Conservation (phyloP, 2,797 vertebrate genomes). For the Peromyscus nudipes region DNA sequence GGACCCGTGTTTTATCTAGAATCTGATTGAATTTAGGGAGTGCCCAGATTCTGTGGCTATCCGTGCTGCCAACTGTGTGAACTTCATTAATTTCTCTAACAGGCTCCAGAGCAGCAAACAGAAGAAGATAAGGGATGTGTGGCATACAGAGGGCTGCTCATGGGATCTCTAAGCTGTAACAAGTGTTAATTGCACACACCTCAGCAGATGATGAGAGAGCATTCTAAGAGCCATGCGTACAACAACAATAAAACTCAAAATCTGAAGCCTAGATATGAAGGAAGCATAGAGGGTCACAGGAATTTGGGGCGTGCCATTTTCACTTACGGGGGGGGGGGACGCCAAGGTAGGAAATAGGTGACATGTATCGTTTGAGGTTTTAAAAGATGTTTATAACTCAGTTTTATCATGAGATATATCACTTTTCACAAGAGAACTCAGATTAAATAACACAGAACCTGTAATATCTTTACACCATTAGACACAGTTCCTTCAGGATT, state of each 20-base stretch:
- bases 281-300: neutral
- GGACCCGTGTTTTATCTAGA: slow-evolving; percentile 89
- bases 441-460: slow-evolving; percentile 76
- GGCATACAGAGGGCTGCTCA: slow-evolving; percentile 28
- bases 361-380: slow-evolving; percentile 43
- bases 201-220: slow-evolving; percentile 23
- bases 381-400: slow-evolving; percentile 73
- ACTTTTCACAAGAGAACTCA: slow-evolving; percentile 77
- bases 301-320: neutral
- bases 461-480: slow-evolving; percentile 67
- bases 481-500: slow-evolving; percentile 71
- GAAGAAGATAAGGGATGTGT: slow-evolving; percentile 83
- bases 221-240: neutral
- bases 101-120: slow-evolving; percentile 82
- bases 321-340: neutral
- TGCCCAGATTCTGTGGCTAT: slow-evolving; percentile 85
- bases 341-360: slow-evolving; percentile 63
- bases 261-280: neutral
- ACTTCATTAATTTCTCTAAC: slow-evolving; percentile 88
- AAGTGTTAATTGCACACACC: slow-evolving; percentile 50
- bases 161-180: slow-evolving; percentile 36
- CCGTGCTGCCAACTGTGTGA: slow-evolving; percentile 83
- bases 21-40: slow-evolving; percentile 90
- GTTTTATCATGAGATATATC: slow-evolving; percentile 73
- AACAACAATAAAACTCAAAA: neutral